Base-by-base conservation (phyloP, 2,888 invertebrate genomes). In the Portevinia maculata region DNA sequence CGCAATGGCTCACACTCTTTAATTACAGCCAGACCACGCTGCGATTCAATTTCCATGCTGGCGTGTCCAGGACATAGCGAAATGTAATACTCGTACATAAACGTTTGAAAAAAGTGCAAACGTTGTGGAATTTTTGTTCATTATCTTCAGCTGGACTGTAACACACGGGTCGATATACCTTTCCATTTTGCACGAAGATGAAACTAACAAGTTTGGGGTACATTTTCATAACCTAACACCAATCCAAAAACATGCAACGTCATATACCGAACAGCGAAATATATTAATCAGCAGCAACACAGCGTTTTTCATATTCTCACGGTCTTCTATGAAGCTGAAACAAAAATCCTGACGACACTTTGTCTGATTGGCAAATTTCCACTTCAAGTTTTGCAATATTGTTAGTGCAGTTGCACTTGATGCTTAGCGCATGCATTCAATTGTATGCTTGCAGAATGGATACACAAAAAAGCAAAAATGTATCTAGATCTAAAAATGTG, bases 321-420 rank as follows among this genome's bases (percentile, higher is more conserved):
- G 24, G 28, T 55, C 19, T 30, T 39, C 32, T 32, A 32, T 41
- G 53, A 28, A 21, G 6, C 15, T n/a, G 9, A 30, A 39, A 50
- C 46, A 13, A n/a, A 50, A 37, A 39, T 21, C 24, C 32, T 24
- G 74, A 59, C 67, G 74, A 74, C 65, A 74, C 39, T 24, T 37
- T 59, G 75, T 75, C 65, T 67, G 65, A 75, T 75, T 75, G 65
- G 67, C 74, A 67, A 59, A 52, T 32, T 53, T 60, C 60, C 74
- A 65, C 48, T 37, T 32, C 37, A 11, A 13, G 15, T 65, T 62
- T 41, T 64, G 57, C 55, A 55, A 37, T 6, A 15, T 39, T 32
- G 50, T 65, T 59, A 75, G 59, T 75, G 44, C 74, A 59, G 3
- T 24, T 65, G 74, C 60, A 71, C 70, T 52, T 21, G 9, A 34